Conservation (phyloP, 2,888 invertebrate species). For the Drosophila fulvimacula region DNA sequence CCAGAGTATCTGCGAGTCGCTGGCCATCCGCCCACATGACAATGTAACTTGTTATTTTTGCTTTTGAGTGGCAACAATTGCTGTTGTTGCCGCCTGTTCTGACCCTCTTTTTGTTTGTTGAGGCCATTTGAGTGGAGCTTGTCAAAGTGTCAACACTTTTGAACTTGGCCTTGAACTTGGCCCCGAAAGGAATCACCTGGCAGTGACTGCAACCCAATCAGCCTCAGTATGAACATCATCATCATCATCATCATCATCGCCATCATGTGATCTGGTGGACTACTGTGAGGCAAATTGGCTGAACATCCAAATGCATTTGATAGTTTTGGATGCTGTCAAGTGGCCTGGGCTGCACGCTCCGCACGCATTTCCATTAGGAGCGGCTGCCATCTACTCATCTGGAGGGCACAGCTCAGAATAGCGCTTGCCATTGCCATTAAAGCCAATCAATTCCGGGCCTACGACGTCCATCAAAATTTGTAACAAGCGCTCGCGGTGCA, state of each 20-base stretch:
- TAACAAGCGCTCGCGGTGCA: constrained; percentile 76
- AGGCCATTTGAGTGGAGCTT: constrained; percentile 33
- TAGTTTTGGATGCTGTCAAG: constrained; percentile 61
- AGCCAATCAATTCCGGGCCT: constrained; percentile 76
- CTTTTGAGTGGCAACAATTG: constrained; percentile 30
- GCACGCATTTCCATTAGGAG: constrained; percentile 58
- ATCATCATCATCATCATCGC: not conserved
- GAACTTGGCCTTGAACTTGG: constrained; percentile 62
- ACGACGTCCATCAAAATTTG: constrained; percentile 78
- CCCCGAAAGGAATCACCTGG: constrained; percentile 29
- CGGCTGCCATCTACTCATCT: constrained; percentile 46
- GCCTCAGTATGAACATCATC: not conserved
- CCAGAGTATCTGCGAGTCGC: constrained; percentile 19
- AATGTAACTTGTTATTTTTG: constrained; percentile 6
- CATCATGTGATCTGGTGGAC: constrained; percentile 19
- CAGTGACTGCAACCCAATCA: constrained; percentile 13
- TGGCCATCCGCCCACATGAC: not conserved
- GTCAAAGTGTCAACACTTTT: constrained; percentile 55
- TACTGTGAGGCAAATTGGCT: constrained; percentile 68
- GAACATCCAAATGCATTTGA: constrained; percentile 65
- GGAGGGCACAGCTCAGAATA: constrained; percentile 19
- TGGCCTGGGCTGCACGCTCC: constrained; percentile 14
- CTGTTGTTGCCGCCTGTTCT: constrained; percentile 21
- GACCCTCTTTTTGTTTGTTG: constrained; percentile 27
- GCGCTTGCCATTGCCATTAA: constrained; percentile 72